Evolutionary conservation across 2,797 vertebrate genomes (phyloP), one percentile per base, ranked within the genome.

Genomic region (Darevskia mixta): DNA sequence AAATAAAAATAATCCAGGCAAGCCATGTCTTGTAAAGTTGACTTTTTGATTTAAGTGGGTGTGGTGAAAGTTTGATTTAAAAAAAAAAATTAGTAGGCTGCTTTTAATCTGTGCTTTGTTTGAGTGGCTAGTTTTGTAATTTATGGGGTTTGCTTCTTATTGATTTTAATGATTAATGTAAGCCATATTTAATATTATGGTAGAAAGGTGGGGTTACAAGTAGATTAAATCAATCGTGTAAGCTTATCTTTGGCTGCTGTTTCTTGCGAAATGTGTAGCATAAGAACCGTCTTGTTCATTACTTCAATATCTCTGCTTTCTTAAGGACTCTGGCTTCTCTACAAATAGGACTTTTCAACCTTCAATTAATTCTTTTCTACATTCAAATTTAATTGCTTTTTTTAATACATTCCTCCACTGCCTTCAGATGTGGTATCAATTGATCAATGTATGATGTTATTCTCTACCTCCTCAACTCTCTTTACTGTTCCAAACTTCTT

Each of bases 231-330:
- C 35, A 81, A 66, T 41, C 25, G 29, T 84, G n/a, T 32, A 29
- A 86, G 72, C 90, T 17, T 27, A 89, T 29, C 82, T 82, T n/a
- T 38, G 85, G 29, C 35, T 84, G 7, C 45, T 27, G 41, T 79
- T 91, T 82, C 32, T 87, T 92, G 8, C 35, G 11, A 91, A 86
- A 89, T 32, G n/a, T 20, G 71, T 72, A 76, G 87, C 41, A 82
- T 32, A 27, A 10, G 87, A 87, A 58, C 76, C 87, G n/a, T n/a
- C 83, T 23, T 82, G 69, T 66, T 79, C 75, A 81, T 10, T 90
- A 81, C 71, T 87, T n/a, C 90, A 84, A 49, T 61, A 87, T 66
- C 89, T 89, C 75, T 90, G 75, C 82, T 91, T 89, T 78, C 66
- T 87, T 76, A 89, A 83, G 75, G 20, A 45, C 86, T 79, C 66